A percentile compares a stretch with the other conserved stretches of the same genome.
These are phyloP conservation scores for Enoplosus armatus DNA, from an alignment of 2,797 vertebrate species.

Conservation along the genomic window DNA sequence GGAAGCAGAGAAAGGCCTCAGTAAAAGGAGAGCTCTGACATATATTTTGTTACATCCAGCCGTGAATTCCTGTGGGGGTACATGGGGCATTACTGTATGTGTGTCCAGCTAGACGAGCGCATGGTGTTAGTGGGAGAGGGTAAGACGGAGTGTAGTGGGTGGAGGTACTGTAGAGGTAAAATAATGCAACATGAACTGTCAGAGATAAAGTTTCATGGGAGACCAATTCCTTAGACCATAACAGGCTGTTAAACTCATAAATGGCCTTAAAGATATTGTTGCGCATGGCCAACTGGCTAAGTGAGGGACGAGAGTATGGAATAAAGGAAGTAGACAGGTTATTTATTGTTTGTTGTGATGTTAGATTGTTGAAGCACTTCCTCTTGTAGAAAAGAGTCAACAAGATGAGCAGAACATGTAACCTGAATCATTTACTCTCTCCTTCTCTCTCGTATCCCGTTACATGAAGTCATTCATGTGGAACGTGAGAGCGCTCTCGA, in stretches of 20 bases:
- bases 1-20: conserved; percentile 58
- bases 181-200: conserved; percentile 56
- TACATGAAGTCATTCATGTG: conserved; percentile 76
- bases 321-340: conserved; percentile 19
- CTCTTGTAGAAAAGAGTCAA: conserved; percentile 36
- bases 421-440: conserved; percentile 55
- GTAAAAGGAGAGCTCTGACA: conserved; percentile 76
- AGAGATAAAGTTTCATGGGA: conserved; percentile 67
- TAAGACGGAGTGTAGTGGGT: conserved; percentile 24
- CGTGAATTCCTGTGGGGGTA: conserved; percentile 68
- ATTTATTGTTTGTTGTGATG: conserved; percentile 60
- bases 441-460: conserved; percentile 57
- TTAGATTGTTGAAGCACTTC: conserved; percentile 51
- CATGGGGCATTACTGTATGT: conserved; percentile 39
- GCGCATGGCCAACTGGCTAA: conserved; percentile 3
- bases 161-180: conserved; percentile 44
- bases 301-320: neutral
- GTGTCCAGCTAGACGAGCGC: conserved; percentile 44
- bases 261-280: conserved; percentile 48
- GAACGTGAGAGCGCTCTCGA: conserved; percentile 56
- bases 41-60: conserved; percentile 78
- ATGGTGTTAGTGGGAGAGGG: conserved; percentile 27
- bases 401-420: conserved; percentile 33
- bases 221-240: conserved; percentile 45
- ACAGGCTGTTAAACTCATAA: conserved; percentile 57